Percentiles rank a stretch among this genome's conserved stretches.
These are phyloP conservation scores for Drosophila albomicans DNA, from an alignment of 1,140 invertebrate genomes.

Conservation along the genomic window DNA sequence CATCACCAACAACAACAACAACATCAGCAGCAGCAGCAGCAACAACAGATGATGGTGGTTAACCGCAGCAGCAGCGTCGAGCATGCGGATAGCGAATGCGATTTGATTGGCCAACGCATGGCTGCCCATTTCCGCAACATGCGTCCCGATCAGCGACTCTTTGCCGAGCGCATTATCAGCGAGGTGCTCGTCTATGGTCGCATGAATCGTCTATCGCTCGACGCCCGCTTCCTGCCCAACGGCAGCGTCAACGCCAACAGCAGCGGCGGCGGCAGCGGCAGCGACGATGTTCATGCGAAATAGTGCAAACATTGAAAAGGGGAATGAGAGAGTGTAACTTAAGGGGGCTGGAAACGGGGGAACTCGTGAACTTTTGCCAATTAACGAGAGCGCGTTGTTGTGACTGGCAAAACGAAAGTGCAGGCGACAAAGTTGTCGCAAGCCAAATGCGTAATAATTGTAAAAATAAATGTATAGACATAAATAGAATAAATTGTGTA, in stretches of 20 bases:
- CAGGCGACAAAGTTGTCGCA: constrained; percentile 27
- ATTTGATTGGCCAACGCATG: constrained; percentile 67
- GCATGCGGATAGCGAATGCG: constrained; percentile 60
- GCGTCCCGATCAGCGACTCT: constrained; percentile 65
- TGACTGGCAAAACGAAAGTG: background rate
- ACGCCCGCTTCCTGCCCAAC: constrained; percentile 54
- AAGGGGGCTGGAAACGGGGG: no score
- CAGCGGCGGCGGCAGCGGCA: background rate
- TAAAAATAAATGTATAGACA: no score
- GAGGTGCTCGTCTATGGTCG: constrained; percentile 69
- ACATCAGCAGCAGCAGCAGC: no score
- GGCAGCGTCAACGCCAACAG: background rate
- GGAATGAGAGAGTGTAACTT: background rate
- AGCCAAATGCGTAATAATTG: background rate
- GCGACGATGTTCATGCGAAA: constrained; percentile 4
- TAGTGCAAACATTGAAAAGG: background rate
- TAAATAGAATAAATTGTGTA: no score
- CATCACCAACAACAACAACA: background rate
- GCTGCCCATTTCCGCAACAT: constrained; percentile 72
- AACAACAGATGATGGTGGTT: background rate
- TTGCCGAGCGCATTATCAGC: constrained; percentile 67
- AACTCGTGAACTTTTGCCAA: constrained; percentile 3
- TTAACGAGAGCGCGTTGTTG: background rate
- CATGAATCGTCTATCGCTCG: constrained; percentile 63
- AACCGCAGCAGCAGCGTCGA: constrained; percentile 27